Evolutionary conservation across 2,797 vertebrate species (phyloP).

Genomic region (Pteronotus mesoamericanus): DNA sequence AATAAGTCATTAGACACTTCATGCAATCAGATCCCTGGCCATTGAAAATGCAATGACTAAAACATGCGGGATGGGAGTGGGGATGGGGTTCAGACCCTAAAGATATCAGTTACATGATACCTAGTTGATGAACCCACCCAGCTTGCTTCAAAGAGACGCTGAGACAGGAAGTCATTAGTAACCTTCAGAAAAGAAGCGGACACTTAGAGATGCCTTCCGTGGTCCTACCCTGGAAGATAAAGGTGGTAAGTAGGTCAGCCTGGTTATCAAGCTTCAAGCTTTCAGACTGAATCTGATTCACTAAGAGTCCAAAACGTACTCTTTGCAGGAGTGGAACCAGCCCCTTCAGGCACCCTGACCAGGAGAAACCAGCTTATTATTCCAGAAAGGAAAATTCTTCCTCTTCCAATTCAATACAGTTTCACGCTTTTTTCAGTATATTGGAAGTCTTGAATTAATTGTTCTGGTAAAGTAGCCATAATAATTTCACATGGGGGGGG

Average conservation of each 20-base stretch:
- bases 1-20: not conserved
- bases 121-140: not conserved
- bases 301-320: not conserved
- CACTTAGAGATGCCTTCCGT: not conserved
- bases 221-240: not conserved
- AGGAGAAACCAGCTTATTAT: not conserved
- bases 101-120: not conserved
- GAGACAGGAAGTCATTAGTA: not conserved
- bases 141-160: not conserved
- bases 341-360: not conserved
- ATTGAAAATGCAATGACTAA: not conserved
- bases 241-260: not conserved
- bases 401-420: not conserved
- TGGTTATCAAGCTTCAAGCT: not conserved
- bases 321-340: not conserved
- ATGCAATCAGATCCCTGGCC: not conserved
- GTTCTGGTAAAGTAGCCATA: not conserved
- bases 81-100: not conserved
- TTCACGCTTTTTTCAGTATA: not conserved
- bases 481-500: not conserved
- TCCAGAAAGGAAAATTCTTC: not conserved
- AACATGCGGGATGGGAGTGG: not conserved
- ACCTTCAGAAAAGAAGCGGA: not conserved
- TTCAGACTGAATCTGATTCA: not conserved
- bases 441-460: not conserved